Evolutionary conservation across 2,113 vertebrate genomes (phyloP).

Genomic region (Notarius lentiginosus): DNA sequence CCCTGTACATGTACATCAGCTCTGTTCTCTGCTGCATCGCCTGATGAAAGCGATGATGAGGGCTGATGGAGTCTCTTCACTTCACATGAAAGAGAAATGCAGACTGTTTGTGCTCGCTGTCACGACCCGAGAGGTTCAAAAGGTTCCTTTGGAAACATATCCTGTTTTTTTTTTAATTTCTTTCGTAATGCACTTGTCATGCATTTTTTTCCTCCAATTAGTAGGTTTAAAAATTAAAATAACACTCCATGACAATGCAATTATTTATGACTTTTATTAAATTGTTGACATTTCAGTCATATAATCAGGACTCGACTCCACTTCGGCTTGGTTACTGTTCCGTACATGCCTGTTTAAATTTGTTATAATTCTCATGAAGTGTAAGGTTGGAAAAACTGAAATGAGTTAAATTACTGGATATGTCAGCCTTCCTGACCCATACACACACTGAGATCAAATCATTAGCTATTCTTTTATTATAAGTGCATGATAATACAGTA

Average conservation of each 20-base stretch:
- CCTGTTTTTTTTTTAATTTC: not conserved
- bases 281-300: not conserved
- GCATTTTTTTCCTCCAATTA: not conserved
- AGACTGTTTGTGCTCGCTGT: not conserved
- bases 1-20: slow-evolving; percentile 1
- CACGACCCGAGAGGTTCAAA: slow-evolving; percentile 4
- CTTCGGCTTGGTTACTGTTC: not conserved
- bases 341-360: not conserved
- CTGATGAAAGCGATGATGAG: slow-evolving; percentile 20
- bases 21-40: slow-evolving; percentile 14
- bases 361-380: not conserved
- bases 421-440: not conserved
- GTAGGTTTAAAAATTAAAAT: not conserved
- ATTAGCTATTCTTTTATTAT: not conserved
- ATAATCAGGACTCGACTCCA: not conserved
- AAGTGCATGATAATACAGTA: not conserved
- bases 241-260: not conserved
- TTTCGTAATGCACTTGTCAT: not conserved
- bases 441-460: not conserved
- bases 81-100: slow-evolving; percentile 32
- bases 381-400: not conserved
- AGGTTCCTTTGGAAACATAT: not conserved
- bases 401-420: not conserved
- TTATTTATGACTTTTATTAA: not conserved
- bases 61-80: slow-evolving; percentile 15